A percentile compares a stretch with the other conserved stretches of the same genome.
Evolutionary conservation across 2,797 vertebrate genomes (phyloP).

Genomic region (Cyclura pinguis): DNA sequence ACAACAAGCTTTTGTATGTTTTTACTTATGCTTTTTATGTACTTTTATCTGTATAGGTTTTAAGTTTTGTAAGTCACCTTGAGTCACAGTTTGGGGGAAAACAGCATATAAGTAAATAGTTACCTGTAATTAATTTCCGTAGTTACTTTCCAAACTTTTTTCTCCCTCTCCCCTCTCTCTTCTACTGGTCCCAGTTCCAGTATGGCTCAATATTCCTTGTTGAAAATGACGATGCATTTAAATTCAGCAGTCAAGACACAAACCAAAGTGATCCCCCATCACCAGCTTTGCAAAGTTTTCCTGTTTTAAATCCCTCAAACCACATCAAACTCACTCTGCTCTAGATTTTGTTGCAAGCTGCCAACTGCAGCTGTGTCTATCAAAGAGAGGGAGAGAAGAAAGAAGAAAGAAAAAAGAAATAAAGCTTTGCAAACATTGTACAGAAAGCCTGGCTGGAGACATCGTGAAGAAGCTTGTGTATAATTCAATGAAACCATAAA

Average conservation of each 20-base stretch:
- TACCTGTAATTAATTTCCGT: too few relatives aligned
- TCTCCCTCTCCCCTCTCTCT: background rate
- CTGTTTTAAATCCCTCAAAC: conserved; percentile 18
- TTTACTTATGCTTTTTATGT: too few relatives aligned
- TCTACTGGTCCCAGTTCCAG: background rate
- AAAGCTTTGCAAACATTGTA: conserved; percentile 1
- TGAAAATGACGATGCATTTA: background rate
- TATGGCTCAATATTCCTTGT: background rate
- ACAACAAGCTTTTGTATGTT: too few relatives aligned
- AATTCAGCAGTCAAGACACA: background rate
- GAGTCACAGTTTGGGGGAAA: too few relatives aligned
- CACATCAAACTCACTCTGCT: background rate
- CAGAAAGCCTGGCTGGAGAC: background rate
- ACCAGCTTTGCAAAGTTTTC: conserved; percentile 14
- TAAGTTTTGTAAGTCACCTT: too few relatives aligned
- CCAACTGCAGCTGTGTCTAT: background rate
- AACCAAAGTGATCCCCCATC: background rate
- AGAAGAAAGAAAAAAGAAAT: background rate
- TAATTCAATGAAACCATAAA: conserved; percentile 22
- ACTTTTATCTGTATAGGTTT: too few relatives aligned
- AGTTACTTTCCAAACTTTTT: background rate
- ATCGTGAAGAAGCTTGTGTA: background rate
- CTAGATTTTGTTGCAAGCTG: background rate
- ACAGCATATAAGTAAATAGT: too few relatives aligned
- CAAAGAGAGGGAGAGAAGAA: too few relatives aligned